Base-by-base conservation (phyloP, 2,797 vertebrate genomes). In the Helostoma temminkii region DNA sequence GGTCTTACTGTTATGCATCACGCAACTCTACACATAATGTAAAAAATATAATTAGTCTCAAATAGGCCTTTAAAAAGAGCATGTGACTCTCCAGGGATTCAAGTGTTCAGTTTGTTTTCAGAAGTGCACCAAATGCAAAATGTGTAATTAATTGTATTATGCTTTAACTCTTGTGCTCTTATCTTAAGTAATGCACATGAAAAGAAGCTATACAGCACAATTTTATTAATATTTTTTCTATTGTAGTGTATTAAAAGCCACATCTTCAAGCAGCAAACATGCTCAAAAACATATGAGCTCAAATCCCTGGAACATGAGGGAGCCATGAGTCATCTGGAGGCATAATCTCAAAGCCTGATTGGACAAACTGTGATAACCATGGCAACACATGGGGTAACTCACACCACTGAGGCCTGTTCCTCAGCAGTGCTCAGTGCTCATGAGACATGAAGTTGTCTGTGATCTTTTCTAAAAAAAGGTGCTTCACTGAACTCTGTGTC, bases 341-440 rank as follows among this genome's bases (percentile, higher is more conserved):
- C 41, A 34, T 43, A 59, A 66, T 64, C 54, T 32, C 21, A 43
- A 12, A 50, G 7, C 19, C 63, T 74, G 61, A 81, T 78, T 87
- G 83, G 74, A 41, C 28, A 25, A 36, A 16, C 53, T 21, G 16
- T 9, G 41, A 55, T 62, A 14, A 1, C 78, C 71, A 77, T 85
- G 78, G 86, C 65, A 81, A 89, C 84, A 46, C 64, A 26, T 5
- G 9, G 47, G 43, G 36, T 71, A 32, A 61, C 59, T 69, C 39
- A 62, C 28, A 52, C 55, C 65, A 15, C 76, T 4, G 55, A 74
- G 78, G 66, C 42, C 34, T 30, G 12, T 10, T 19, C 65, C 64
- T 70, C 55, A 39, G 48, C 32, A 28, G 42, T 14, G 15, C 16
- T 66, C 26, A 57, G 26, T 49, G 47, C 21, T 56, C 36, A 63